These are phyloP conservation scores for Listronotus oregonensis DNA, from an alignment of 1,140 invertebrate genomes.

Conservation along the genomic window DNA sequence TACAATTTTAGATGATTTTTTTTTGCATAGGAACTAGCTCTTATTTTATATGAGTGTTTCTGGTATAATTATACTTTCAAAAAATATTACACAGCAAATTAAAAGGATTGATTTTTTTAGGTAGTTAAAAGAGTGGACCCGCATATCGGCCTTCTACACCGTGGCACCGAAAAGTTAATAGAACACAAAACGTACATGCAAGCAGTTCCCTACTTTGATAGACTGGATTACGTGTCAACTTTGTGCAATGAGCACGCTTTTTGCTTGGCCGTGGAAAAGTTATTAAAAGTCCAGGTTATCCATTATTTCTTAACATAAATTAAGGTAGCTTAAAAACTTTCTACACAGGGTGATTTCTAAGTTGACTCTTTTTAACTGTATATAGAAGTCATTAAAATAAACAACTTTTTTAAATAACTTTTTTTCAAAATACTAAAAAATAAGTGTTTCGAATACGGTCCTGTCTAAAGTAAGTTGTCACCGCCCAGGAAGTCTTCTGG, in stretches of 20 bases:
- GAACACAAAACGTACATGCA: conserved; percentile 84
- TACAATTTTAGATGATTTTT: too few relatives aligned
- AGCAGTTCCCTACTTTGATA: conserved; percentile 83
- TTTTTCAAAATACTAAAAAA: too few relatives aligned
- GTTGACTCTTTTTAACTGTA: background rate
- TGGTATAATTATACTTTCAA: too few relatives aligned
- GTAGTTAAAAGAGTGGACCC: conserved; percentile 58
- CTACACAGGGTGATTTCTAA: too few relatives aligned
- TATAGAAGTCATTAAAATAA: too few relatives aligned
- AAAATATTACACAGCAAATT: too few relatives aligned
- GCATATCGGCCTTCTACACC: conserved; percentile 58
- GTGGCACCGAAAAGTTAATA: conserved; percentile 83
- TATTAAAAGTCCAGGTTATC: conserved; percentile 71
- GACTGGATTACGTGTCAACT: conserved; percentile 83
- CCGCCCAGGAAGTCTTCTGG: too few relatives aligned
- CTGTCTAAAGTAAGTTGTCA: too few relatives aligned
- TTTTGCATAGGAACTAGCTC: too few relatives aligned
- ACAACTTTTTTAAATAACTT: too few relatives aligned
- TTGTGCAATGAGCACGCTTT: conserved; percentile 82
- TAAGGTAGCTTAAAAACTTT: background rate
- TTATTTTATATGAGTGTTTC: too few relatives aligned
- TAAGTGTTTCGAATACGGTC: too few relatives aligned
- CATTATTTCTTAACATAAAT: background rate
- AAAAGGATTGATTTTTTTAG: conserved; percentile 30
- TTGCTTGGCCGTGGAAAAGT: conserved; percentile 77